phyloP scores from a whole-genome alignment of 2,888 invertebrate species.

The Nephrocerus scutellatus region DNA sequence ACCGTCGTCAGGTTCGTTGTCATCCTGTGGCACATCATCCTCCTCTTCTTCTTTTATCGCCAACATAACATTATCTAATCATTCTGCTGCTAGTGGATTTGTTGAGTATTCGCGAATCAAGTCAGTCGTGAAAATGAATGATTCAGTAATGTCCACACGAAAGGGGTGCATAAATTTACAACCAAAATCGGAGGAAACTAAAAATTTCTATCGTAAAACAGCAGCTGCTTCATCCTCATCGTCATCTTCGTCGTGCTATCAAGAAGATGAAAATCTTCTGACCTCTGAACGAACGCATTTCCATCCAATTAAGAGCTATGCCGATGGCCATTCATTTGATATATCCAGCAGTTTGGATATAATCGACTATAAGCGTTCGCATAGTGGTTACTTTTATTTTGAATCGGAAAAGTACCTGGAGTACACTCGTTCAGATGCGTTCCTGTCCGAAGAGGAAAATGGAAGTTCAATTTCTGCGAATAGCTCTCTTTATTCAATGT shows the following conservation, averaged over 20 bases:
- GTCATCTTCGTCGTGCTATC: conserved; percentile 10
- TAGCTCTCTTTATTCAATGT: conserved; percentile 3
- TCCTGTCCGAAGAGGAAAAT: conserved; percentile 29
- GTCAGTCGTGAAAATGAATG: conserved; percentile 18
- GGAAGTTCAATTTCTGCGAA: neutral
- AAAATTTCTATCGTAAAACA: too few relatives aligned
- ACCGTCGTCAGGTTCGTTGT: conserved; percentile 1
- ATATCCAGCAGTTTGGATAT: conserved; percentile 58
- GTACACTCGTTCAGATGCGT: conserved; percentile 31
- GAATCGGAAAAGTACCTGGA: conserved; percentile 48
- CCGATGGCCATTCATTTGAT: conserved; percentile 68
- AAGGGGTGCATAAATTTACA: conserved; percentile 8
- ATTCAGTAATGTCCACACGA: conserved; percentile 11
- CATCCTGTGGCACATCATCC: conserved; percentile 2
- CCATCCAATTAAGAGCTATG: conserved; percentile 64
- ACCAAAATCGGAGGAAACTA: conserved; percentile 16
- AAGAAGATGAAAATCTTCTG: conserved; percentile 59
- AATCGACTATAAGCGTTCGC: conserved; percentile 60
- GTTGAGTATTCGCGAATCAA: conserved; percentile 33
- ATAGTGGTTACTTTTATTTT: conserved; percentile 57
- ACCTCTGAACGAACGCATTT: conserved; percentile 77
- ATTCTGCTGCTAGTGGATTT: conserved; percentile 34
- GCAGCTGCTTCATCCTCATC: too few relatives aligned
- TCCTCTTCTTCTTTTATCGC: neutral
- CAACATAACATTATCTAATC: conserved; percentile 32